phyloP scores from a whole-genome alignment of 2,113 vertebrate genomes.

The Dasypus novemcinctus region DNA sequence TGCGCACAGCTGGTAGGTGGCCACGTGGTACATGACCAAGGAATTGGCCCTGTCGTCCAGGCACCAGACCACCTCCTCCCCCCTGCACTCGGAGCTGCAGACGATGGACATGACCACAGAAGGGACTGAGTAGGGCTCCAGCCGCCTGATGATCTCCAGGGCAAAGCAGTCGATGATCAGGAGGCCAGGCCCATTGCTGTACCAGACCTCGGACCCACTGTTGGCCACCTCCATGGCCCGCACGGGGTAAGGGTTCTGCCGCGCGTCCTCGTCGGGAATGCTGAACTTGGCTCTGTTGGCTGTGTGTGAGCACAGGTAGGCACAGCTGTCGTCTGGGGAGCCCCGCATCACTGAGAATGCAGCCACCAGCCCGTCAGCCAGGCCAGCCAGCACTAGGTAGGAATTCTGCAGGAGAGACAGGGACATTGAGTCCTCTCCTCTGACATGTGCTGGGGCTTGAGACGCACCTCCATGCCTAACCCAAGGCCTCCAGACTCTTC shows the following conservation, averaged over 20 bases:
- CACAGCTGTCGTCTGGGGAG: constrained; percentile 86
- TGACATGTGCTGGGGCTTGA: fast-evolving
- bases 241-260: constrained; percentile 93
- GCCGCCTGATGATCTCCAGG: constrained; percentile 87
- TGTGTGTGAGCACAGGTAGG: constrained; percentile 94
- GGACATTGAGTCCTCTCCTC: fast-evolving
- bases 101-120: constrained; percentile 86
- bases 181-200: constrained; percentile 93
- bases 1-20: constrained; percentile 90
- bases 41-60: constrained; percentile 90
- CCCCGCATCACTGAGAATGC: constrained; percentile 88
- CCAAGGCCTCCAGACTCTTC: too few species aligned
- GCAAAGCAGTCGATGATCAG: constrained; percentile 87
- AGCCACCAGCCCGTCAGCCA: constrained; percentile 91
- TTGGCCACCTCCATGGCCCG: constrained; percentile 88
- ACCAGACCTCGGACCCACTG: constrained; percentile 93
- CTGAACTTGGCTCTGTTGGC: constrained; percentile 90
- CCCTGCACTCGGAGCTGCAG: constrained; percentile 86
- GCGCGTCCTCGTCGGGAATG: constrained; percentile 88
- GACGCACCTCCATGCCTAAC: too few species aligned
- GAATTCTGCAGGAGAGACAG: constrained; percentile 82
- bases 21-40: constrained; percentile 90
- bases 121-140: constrained; percentile 89
- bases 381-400: constrained; percentile 90
- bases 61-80: constrained; percentile 94